Percentiles rank a stretch among this genome's conserved stretches.
These are phyloP conservation scores for Allobates femoralis DNA, from an alignment of 2,797 vertebrate genomes.

Conservation along the genomic window DNA sequence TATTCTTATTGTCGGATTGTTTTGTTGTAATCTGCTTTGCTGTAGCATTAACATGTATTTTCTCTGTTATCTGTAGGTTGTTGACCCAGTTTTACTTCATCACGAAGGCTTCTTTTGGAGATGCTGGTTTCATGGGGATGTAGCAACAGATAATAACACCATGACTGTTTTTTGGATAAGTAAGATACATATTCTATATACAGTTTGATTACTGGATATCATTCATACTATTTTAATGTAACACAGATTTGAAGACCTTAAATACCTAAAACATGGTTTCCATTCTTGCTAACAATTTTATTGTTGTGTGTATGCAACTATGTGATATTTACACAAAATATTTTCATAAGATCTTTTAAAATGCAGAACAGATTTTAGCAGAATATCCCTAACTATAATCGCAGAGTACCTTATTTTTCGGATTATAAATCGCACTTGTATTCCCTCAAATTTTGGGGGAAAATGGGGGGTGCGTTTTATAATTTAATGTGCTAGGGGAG, in stretches of 20 bases:
- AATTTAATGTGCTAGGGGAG: too few species aligned
- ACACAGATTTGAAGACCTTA: neutral
- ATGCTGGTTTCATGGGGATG: slow-evolving; percentile 82
- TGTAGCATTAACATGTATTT: neutral
- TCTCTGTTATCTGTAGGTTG: slow-evolving; percentile 67
- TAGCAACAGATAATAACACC: slow-evolving; percentile 72
- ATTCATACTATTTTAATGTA: neutral
- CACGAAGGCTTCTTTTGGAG: slow-evolving; percentile 98
- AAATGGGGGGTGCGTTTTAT: too few species aligned
- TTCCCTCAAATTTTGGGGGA: too few species aligned
- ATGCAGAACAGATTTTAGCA: too few species aligned
- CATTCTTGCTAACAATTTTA: neutral
- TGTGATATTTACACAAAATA: too few species aligned
- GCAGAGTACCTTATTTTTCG: too few species aligned
- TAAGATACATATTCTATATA: slow-evolving; percentile 74
- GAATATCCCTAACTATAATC: too few species aligned
- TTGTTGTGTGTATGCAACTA: neutral
- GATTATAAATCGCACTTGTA: too few species aligned
- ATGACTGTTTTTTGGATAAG: slow-evolving; percentile 91
- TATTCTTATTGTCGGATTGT: neutral
- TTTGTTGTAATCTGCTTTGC: neutral
- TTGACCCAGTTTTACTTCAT: slow-evolving; percentile 77
- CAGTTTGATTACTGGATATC: neutral
- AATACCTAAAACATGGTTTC: neutral
- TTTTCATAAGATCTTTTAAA: too few species aligned